Percentiles rank a stretch among this genome's conserved stretches.
Conservation (phyloP, 2,888 invertebrate species). For the Dastarcus helophoroides region DNA sequence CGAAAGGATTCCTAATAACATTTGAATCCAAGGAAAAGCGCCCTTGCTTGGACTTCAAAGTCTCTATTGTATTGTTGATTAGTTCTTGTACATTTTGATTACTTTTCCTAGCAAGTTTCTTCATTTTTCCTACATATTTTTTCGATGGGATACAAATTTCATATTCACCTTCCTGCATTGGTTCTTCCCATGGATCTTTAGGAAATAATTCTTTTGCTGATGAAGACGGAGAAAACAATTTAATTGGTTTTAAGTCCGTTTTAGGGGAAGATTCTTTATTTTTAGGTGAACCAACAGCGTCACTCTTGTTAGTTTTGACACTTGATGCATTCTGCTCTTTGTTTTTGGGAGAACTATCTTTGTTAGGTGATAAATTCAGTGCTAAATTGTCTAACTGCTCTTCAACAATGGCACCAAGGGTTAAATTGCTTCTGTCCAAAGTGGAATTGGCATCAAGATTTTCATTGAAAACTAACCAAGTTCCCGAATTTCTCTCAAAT, state of each 20-base stretch:
- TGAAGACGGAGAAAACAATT: constrained; percentile 1
- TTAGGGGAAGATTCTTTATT: not conserved
- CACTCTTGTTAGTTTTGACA: constrained; percentile 3
- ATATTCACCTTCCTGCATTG: constrained; percentile 36
- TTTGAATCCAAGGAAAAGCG: constrained; percentile 19
- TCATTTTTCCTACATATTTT: constrained; percentile 18
- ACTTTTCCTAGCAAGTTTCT: constrained; percentile 13
- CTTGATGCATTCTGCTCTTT: no score
- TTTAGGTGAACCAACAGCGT: not conserved
- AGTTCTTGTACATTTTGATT: constrained; percentile 13
- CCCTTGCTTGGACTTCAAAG: constrained; percentile 15
- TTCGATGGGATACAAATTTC: constrained; percentile 28
- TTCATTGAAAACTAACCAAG: constrained; percentile 26
- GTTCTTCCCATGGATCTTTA: constrained; percentile 34
- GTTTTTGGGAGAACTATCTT: no score
- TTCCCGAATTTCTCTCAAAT: constrained; percentile 31
- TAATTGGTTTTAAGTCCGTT: not conserved
- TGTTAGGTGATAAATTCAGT: constrained; percentile 2
- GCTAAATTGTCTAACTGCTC: no score
- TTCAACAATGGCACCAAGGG: no score
- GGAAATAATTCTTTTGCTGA: constrained; percentile 16
- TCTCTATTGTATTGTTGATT: constrained; percentile 12
- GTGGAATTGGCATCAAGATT: no score
- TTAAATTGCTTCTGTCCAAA: no score
- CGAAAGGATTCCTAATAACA: no score